Base-by-base conservation (phyloP, 2,113 vertebrate species). In the Acrocephalus kingi region DNA sequence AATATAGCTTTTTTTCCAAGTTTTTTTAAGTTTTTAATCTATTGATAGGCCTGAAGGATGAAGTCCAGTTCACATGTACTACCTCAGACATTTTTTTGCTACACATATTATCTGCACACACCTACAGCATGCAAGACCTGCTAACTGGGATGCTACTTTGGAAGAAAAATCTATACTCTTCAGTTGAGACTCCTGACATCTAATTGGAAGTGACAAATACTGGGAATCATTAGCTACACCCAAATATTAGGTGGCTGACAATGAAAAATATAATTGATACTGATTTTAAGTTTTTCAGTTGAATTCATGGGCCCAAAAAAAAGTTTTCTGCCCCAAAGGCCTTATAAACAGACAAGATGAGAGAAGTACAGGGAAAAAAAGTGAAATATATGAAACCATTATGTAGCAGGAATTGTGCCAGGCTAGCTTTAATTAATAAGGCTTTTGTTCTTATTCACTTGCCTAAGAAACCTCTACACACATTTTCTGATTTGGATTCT, bases 371-470 rank as follows among this genome's bases (percentile, higher is more conserved):
- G 6, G 15, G 5, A 3, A 20, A 18, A 24, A 78, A 82, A 27
- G 6, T 82, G 15, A 64, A 83, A 71, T 21, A 59, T 27, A 30
- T 30, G 28, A 84, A 84, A 13, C 5, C 6, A 69, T 7, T 61
- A 56, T 13, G 4, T 27, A 62, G 39, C 14, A 85, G 43, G 13
- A 89, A 73, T 52, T 71, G 10, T 84, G 9, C 13, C 54, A 75
- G 35, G 17, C 13, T n/a, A n/a, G 13, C 6, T 88, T 74, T 76
- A 89, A 84, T 56, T 89, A 55, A 45, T 76, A 15, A 93, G 6
- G 10, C 5, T 87, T 88, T 87, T 87, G 14, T 82, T 89, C 25
- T 96, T 73, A 63, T 61, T 77, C 31, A 69, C 30, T 73, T 78
- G 33, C 28, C 23, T 74, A 55, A 88, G 25, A 87, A 92, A 64